phyloP scores from a whole-genome alignment of 2,113 vertebrate species.

The Aegithalos caudatus region DNA sequence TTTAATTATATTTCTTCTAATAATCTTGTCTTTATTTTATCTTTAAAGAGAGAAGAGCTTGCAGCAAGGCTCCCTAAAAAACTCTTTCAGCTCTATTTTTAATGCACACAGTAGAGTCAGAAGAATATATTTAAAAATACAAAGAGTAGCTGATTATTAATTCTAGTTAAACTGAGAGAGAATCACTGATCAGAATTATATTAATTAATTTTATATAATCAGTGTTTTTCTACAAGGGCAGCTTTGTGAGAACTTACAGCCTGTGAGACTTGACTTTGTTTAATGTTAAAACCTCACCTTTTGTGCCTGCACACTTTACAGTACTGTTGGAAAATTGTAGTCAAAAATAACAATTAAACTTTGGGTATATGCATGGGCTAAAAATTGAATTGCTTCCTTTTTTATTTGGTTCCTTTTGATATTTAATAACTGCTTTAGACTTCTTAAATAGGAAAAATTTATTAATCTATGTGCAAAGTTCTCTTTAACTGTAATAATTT shows the following conservation, averaged over 20 bases:
- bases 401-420: not conserved
- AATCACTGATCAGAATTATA: slow-evolving; percentile 44
- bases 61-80: slow-evolving; percentile 13
- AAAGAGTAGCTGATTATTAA: slow-evolving; percentile 56
- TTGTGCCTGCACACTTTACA: slow-evolving; percentile 2
- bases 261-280: slow-evolving; percentile 11
- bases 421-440: slow-evolving; percentile 37
- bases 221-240: slow-evolving; percentile 25
- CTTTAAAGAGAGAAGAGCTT: slow-evolving; percentile 51
- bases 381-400: not conserved
- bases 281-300: not conserved
- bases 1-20: slow-evolving; percentile 63
- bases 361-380: not conserved
- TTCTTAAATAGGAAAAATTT: not conserved
- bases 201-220: slow-evolving; percentile 69
- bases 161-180: slow-evolving; percentile 50
- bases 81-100: slow-evolving; percentile 65
- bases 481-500: not conserved
- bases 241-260: not conserved
- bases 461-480: not conserved
- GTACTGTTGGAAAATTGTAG: not conserved
- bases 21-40: slow-evolving; percentile 49
- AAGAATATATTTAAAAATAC: slow-evolving; percentile 42
- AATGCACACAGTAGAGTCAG: slow-evolving; percentile 24
- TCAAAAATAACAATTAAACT: not conserved